Percentiles rank a stretch among this genome's conserved stretches.
phyloP scores from a whole-genome alignment of 2,888 invertebrate species.

The Scaptomyza reducta region DNA sequence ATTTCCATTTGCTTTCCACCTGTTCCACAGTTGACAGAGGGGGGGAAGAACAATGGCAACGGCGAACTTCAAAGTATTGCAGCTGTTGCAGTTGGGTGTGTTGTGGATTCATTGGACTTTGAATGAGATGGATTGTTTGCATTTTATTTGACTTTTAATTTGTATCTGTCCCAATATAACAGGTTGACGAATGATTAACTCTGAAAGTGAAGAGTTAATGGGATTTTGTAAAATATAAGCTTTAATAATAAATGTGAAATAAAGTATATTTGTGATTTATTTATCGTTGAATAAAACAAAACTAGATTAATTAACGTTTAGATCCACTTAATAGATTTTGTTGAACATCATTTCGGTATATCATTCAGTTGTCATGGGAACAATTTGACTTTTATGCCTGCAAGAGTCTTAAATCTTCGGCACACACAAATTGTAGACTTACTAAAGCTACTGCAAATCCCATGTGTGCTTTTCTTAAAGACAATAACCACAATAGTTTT shows the following conservation, averaged over 20 bases:
- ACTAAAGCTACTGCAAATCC: slow-evolving; percentile 28
- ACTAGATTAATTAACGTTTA: not conserved
- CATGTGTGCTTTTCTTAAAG: slow-evolving; percentile 41
- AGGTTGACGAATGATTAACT: slow-evolving; percentile 2
- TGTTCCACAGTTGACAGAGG: slow-evolving; percentile 9
- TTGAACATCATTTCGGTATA: not conserved
- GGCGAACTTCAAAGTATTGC: slow-evolving; percentile 40
- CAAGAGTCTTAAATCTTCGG: slow-evolving; percentile 16
- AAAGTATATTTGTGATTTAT: not conserved
- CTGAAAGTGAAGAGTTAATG: not conserved
- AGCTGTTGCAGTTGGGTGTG: not conserved
- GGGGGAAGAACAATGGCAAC: not conserved
- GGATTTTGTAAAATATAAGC: not conserved
- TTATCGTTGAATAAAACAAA: not conserved
- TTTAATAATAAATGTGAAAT: not conserved
- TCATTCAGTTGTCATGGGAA: slow-evolving; percentile 10
- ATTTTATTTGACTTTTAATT: slow-evolving; percentile 28
- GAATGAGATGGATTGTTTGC: slow-evolving; percentile 6
- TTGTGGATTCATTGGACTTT: slow-evolving; percentile 3
- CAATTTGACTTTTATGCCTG: slow-evolving; percentile 2
- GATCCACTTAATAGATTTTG: slow-evolving; percentile 6
- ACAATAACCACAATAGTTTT: slow-evolving; percentile 64
- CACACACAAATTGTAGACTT: not conserved
- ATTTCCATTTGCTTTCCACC: slow-evolving; percentile 55
- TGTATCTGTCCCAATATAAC: slow-evolving; percentile 2